Evolutionary conservation across 2,797 vertebrate genomes (phyloP).

Genomic region (Mormyrus hasselquistii): DNA sequence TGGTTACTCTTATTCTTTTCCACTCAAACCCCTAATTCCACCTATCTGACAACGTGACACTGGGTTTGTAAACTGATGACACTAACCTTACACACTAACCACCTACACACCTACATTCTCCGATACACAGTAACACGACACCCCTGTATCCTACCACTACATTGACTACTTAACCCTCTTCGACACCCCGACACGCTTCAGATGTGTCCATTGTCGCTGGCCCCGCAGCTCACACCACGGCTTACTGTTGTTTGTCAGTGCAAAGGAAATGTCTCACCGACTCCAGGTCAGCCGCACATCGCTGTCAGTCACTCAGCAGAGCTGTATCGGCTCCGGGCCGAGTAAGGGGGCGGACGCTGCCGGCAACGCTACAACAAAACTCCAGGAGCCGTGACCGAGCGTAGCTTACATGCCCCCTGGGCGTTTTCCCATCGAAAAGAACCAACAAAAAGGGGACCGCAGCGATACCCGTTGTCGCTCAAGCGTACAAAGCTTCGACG

Average conservation of each 20-base stretch:
- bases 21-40: background rate
- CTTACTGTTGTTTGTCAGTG: background rate
- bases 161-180: background rate
- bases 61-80: background rate
- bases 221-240: background rate
- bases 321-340: conserved; percentile 38
- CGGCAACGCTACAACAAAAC: conserved; percentile 7
- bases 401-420: conserved; percentile 43
- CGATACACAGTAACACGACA: background rate
- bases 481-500: conserved; percentile 39
- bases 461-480: background rate
- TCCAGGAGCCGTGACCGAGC: background rate
- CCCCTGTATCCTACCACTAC: background rate
- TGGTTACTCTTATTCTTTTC: background rate
- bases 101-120: background rate
- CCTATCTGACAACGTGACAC: background rate
- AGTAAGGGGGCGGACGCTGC: conserved; percentile 30
- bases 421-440: conserved; percentile 9
- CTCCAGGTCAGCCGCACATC: conserved; percentile 2
- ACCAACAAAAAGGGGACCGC: background rate
- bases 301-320: background rate
- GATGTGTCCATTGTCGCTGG: background rate
- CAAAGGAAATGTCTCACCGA: background rate
- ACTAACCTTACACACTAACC: background rate
- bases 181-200: background rate